phyloP scores from a whole-genome alignment of 2,888 invertebrate species.

The Sarcophaga subvicina region DNA sequence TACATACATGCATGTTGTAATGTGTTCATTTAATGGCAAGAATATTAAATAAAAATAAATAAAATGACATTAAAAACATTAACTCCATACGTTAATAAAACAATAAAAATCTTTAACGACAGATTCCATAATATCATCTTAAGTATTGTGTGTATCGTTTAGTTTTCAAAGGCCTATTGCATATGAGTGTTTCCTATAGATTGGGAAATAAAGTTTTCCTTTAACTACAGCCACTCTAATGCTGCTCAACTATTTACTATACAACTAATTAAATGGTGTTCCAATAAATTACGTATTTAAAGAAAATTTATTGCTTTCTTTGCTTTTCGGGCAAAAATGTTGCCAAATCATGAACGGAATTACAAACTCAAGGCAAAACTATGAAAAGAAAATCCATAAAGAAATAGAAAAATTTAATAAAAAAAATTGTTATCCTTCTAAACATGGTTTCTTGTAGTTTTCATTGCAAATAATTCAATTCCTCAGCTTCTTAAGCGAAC shows the following conservation, averaged over 20 bases:
- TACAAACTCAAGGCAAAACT: neutral
- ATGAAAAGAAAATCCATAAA: neutral
- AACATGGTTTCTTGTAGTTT: neutral
- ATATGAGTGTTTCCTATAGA: neutral
- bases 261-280: constrained; percentile 80
- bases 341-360: constrained; percentile 8
- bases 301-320: constrained; percentile 77
- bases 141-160: no score
- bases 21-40: no score
- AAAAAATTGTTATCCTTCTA: constrained; percentile 48
- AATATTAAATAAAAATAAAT: no score
- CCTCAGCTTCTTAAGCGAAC: no score
- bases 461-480: neutral
- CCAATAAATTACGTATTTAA: constrained; percentile 80
- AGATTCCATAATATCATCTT: no score
- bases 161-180: no score
- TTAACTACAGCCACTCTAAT: neutral
- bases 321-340: neutral
- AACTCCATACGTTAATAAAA: no score
- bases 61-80: no score
- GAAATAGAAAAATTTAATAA: constrained; percentile 13
- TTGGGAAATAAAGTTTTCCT: neutral
- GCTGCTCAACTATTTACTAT: constrained; percentile 38
- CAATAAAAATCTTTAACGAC: no score
- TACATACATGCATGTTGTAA: no score